A percentile compares a stretch with the other conserved stretches of the same genome.
These are phyloP conservation scores for Notolepis coatsorum DNA, from an alignment of 2,797 vertebrate genomes.

Conservation along the genomic window DNA sequence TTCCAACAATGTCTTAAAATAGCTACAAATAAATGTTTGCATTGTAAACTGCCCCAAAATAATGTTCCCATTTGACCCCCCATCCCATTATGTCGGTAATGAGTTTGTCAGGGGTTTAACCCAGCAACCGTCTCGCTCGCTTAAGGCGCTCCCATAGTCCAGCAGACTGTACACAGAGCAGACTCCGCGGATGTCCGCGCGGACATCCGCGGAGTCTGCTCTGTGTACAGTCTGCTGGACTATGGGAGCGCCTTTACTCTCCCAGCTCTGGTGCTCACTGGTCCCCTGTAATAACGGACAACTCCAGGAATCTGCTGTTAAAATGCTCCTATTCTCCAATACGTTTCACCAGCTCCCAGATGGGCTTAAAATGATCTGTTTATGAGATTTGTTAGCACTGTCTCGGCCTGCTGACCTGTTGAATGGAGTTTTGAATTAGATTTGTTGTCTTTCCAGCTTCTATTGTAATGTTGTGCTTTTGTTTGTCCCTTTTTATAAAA, in stretches of 20 bases:
- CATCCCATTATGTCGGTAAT: not conserved
- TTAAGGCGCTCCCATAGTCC: too few species aligned
- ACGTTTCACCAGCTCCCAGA: not conserved
- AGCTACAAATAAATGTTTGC: not conserved
- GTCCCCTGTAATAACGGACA: slow-evolving; percentile 14
- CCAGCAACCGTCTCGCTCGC: not conserved
- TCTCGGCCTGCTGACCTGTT: not conserved
- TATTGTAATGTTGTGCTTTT: slow-evolving; percentile 26
- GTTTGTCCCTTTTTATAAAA: slow-evolving; percentile 29
- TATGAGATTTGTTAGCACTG: not conserved
- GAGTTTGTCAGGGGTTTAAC: not conserved
- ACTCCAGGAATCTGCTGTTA: slow-evolving; percentile 24
- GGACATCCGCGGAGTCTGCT: too few species aligned
- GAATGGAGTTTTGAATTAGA: slow-evolving; percentile 9
- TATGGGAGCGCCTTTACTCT: too few species aligned
- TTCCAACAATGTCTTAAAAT: slow-evolving; percentile 25
- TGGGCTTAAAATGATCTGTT: not conserved
- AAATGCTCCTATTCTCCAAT: slow-evolving; percentile 4
- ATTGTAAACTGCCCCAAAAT: not conserved
- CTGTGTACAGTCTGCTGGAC: too few species aligned
- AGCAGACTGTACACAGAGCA: too few species aligned
- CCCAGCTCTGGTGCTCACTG: not conserved
- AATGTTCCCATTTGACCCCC: not conserved
- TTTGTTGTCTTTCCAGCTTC: slow-evolving; percentile 20
- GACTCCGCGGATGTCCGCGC: too few species aligned